Base-by-base conservation (phyloP, 2,888 invertebrate species). In the Cabera pusaria region DNA sequence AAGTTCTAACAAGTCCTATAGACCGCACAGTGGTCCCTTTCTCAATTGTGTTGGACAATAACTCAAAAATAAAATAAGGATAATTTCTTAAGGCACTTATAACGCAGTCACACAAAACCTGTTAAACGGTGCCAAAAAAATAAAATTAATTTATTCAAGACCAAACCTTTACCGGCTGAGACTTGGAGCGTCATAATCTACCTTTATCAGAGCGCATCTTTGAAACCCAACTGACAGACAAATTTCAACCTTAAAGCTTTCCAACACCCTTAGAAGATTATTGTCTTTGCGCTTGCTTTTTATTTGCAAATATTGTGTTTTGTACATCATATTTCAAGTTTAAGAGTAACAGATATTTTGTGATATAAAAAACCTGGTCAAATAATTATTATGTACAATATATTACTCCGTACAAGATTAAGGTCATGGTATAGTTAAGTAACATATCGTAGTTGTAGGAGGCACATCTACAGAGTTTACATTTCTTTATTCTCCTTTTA, bases 131-230 rank as follows among this genome's bases (percentile, higher is more conserved):
- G 61, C 57, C 56, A 61, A 49, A 63, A 68, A 69, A 69, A 64
- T 65, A 64, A 72, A 72, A 75, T 73, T 63, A 72, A 73, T 66
- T 60, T 70, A 72, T 74, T 71, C 69, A 59, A 59, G 59, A 59
- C 58, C 59, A 62, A 57, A 59, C 64, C 70, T 63, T 62, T 57
- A 50, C 48, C 47, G 49, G 44, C 4, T 14, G 3, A 4, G 14
- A 14, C 3, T 14, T 4, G 14, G 14, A 51, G 63, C 62, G 58
- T 63, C 62, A 66, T 69, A 75, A 74, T 72, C 68, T 55, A n/a
- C 5, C 56, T 62, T 68, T 65, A 69, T 70, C 65, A 52, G 50
- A 45, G 50, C 44, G 22, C 52, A 57, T 58, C 62, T 59, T 24
- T 24, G 2, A 14, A 25, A 27, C 39, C 25, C 25, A 19, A 2